Percentiles rank a stretch among this genome's conserved stretches.
These are phyloP conservation scores for Melanotaenia maccullochi DNA, from an alignment of 2,797 vertebrate genomes.

Conservation along the genomic window DNA sequence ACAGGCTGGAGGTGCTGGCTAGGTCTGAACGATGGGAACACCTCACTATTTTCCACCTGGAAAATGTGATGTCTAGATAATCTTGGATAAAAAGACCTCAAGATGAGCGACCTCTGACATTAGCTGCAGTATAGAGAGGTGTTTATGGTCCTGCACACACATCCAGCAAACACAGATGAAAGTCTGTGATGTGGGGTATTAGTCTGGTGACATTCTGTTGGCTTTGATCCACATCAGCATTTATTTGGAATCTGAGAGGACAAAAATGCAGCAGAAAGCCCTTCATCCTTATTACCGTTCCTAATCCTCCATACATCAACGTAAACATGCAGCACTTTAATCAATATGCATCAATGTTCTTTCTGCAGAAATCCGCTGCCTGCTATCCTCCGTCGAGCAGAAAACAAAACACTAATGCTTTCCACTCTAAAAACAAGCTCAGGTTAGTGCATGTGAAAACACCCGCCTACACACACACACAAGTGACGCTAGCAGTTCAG, in stretches of 20 bases:
- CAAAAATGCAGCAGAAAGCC: slow-evolving; percentile 41
- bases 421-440: slow-evolving; percentile 16
- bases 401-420: slow-evolving; percentile 23
- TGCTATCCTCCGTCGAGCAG: slow-evolving; percentile 5
- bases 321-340: slow-evolving; percentile 29
- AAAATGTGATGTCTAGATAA: too few species aligned
- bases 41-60: too few species aligned
- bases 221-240: slow-evolving; percentile 43
- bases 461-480: slow-evolving; percentile 8
- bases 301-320: slow-evolving; percentile 39
- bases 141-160: not conserved
- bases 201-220: not conserved
- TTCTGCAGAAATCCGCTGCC: slow-evolving; percentile 25
- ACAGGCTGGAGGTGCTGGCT: not conserved
- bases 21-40: not conserved
- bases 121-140: too few species aligned
- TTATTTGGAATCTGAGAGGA: slow-evolving; percentile 42
- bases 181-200: not conserved
- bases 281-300: slow-evolving; percentile 40
- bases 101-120: too few species aligned
- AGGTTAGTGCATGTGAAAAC: slow-evolving; percentile 2
- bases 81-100: too few species aligned
- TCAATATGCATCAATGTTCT: slow-evolving; percentile 35
- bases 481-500: slow-evolving; percentile 12
- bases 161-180: not conserved